phyloP scores from a whole-genome alignment of 2,888 invertebrate species.

The Pyrocoelia pectoralis region DNA sequence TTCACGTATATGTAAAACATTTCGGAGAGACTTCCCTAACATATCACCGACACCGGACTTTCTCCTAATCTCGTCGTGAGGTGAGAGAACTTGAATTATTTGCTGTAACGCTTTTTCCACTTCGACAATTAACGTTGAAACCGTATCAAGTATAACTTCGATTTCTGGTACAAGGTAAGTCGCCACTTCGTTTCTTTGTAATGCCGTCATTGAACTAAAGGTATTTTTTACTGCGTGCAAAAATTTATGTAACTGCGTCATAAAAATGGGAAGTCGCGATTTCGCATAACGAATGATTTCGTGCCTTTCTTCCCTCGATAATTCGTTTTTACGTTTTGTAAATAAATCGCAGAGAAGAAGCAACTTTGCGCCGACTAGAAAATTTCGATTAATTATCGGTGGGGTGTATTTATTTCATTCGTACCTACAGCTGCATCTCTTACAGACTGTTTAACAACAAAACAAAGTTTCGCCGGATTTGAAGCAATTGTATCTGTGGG shows the following conservation, averaged over 20 bases:
- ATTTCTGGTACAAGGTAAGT: constrained; percentile 63
- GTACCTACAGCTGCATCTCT: constrained; percentile 69
- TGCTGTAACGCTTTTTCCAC: constrained; percentile 68
- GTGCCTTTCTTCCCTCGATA: constrained; percentile 69
- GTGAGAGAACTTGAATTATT: constrained; percentile 62
- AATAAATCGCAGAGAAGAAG: constrained; percentile 72
- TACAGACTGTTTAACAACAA: constrained; percentile 68
- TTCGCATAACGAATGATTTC: constrained; percentile 73
- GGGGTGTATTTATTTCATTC: constrained; percentile 19
- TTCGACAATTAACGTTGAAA: constrained; percentile 67
- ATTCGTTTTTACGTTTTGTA: constrained; percentile 68
- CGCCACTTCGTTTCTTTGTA: constrained; percentile 69
- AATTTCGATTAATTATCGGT: constrained; percentile 7
- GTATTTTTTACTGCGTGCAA: constrained; percentile 67
- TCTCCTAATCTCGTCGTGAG: constrained; percentile 44
- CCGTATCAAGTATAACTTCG: constrained; percentile 67
- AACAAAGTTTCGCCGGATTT: constrained; percentile 68
- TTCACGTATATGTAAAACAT: constrained; percentile 64
- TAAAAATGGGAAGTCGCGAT: constrained; percentile 70
- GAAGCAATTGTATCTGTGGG: constrained; percentile 56
- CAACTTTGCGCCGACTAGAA: constrained; percentile 63
- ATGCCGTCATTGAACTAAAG: constrained; percentile 65
- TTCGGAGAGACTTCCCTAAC: constrained; percentile 50
- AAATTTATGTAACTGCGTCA: constrained; percentile 69
- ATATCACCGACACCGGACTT: constrained; percentile 49